phyloP scores from a whole-genome alignment of 2,888 invertebrate genomes.

The Agonopterix subpropinquella region DNA sequence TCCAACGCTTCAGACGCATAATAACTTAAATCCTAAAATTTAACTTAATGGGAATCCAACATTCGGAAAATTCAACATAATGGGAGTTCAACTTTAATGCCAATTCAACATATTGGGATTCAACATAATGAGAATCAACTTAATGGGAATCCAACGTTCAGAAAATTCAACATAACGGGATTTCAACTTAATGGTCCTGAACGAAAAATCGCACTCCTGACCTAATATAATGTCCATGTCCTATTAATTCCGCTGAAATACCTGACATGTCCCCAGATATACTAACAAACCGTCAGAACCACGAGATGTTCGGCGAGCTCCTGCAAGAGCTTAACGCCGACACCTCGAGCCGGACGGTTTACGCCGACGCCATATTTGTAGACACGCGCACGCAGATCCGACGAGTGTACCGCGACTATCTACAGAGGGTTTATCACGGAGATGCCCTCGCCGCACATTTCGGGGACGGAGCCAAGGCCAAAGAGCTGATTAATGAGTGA shows the following conservation, averaged over 20 bases:
- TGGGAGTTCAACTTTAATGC: no score
- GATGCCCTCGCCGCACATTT: conserved; percentile 76
- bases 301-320: conserved; percentile 73
- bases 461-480: conserved; percentile 35
- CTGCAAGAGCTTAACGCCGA: conserved; percentile 41
- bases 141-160: no score
- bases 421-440: conserved; percentile 73
- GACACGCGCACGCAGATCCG: conserved; percentile 73
- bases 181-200: no score
- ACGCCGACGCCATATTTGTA: conserved; percentile 78
- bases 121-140: no score
- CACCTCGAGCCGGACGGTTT: conserved; percentile 44
- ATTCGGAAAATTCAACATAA: no score
- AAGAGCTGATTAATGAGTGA: conserved; percentile 70
- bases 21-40: no score
- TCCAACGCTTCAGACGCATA: no score
- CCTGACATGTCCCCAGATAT: conserved; percentile 36
- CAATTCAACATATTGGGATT: no score
- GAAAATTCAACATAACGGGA: no score
- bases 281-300: conserved; percentile 61
- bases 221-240: no score
- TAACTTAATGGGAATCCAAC: no score
- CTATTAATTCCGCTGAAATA: neutral
- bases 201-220: no score
- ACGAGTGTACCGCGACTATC: conserved; percentile 65